Evolutionary conservation across 2,113 vertebrate genomes (phyloP).

Genomic region (Astur gentilis): DNA sequence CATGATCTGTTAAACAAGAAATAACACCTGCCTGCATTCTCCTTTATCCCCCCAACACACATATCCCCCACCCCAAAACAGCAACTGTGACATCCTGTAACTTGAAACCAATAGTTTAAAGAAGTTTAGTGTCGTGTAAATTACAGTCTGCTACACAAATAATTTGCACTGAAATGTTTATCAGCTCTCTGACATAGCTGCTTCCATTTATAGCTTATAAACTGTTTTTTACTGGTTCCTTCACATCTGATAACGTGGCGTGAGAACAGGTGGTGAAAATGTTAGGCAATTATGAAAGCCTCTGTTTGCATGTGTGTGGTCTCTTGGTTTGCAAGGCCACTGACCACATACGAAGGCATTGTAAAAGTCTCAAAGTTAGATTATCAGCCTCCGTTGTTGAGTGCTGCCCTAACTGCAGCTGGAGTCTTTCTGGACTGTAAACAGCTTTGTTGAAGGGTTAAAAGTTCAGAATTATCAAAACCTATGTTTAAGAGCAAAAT

Average conservation of each 20-base stretch:
- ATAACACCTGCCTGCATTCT: neutral
- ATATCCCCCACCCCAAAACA: neutral
- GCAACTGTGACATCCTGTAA: constrained; percentile 64
- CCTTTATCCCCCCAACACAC: neutral
- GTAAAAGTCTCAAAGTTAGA: constrained; percentile 65
- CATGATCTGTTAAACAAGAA: constrained; percentile 29
- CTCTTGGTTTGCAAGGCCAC: constrained; percentile 71
- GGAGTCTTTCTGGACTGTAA: constrained; percentile 50
- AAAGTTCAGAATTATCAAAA: constrained; percentile 53
- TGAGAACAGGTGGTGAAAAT: constrained; percentile 73
- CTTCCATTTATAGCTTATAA: constrained; percentile 75
- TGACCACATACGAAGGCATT: constrained; percentile 73
- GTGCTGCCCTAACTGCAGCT: constrained; percentile 47
- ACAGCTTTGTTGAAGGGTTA: constrained; percentile 36
- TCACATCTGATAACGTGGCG: constrained; percentile 72
- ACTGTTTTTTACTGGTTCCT: constrained; percentile 67
- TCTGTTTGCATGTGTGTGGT: constrained; percentile 82
- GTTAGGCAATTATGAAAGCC: constrained; percentile 59
- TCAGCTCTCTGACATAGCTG: constrained; percentile 60
- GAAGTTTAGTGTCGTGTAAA: constrained; percentile 37
- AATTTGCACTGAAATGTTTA: constrained; percentile 66
- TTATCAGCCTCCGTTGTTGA: constrained; percentile 53
- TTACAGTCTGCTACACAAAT: constrained; percentile 64
- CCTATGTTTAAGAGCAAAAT: neutral
- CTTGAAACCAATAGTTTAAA: constrained; percentile 66